Conservation (phyloP, 2,797 vertebrate genomes). For the Tangara arthus region DNA sequence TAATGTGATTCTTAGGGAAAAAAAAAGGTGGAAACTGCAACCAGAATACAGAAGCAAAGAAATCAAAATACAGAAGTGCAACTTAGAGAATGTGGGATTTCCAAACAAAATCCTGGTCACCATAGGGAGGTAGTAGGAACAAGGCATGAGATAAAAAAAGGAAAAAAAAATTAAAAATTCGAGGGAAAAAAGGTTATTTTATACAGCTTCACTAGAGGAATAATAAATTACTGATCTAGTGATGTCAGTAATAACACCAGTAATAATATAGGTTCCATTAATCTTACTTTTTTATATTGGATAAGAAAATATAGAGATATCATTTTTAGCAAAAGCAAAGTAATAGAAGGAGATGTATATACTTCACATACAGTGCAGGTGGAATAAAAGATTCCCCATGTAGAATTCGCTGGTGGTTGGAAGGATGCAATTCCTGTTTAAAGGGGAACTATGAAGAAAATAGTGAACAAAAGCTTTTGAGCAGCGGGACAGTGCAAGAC, state of each 20-base stretch:
- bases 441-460: background rate
- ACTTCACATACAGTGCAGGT: background rate
- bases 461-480: background rate
- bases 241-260: background rate
- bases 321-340: background rate
- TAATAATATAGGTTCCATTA: background rate
- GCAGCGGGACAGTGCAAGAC: background rate
- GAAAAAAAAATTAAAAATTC: fast-evolving
- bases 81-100: background rate
- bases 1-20: background rate
- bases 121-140: background rate
- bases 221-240: background rate
- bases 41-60: background rate
- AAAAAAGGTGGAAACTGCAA: background rate
- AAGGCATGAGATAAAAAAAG: background rate
- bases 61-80: background rate
- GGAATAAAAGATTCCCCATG: background rate
- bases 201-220: background rate
- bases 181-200: background rate
- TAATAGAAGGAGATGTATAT: background rate
- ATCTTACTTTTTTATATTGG: background rate
- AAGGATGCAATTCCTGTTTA: background rate
- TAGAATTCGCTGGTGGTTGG: background rate
- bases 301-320: background rate
- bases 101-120: background rate